These are phyloP conservation scores for Stichodactyla helianthus DNA, from an alignment of 64 coral and sea anemone species.

Conservation along the genomic window DNA sequence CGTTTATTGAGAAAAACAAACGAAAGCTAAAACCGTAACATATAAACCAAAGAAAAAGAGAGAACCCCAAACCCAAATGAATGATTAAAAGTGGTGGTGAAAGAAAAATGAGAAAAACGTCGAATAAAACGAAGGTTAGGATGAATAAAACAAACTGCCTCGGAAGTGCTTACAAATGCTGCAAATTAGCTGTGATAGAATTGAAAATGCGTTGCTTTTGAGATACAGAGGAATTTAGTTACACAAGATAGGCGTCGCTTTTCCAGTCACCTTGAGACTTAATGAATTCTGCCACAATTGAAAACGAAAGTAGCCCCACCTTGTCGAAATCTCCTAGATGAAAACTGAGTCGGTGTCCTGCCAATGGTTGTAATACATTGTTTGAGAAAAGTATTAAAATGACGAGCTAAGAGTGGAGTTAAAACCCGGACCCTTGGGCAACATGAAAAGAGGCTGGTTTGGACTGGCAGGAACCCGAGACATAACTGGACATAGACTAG, in stretches of 20 bases:
- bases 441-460: neutral
- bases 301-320: slow-evolving; percentile 41
- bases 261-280: slow-evolving; percentile 50
- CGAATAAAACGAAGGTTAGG: too few species aligned
- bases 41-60: too few species aligned
- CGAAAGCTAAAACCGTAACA: too few species aligned
- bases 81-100: too few species aligned
- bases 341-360: slow-evolving; percentile 6
- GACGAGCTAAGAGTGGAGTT: slow-evolving; percentile 24
- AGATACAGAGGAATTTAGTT: too few species aligned
- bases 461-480: slow-evolving; percentile 14
- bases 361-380: slow-evolving; percentile 24
- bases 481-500: slow-evolving; percentile 21
- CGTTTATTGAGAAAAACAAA: too few species aligned
- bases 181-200: too few species aligned
- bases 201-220: too few species aligned
- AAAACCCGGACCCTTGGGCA: neutral
- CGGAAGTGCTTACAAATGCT: neutral
- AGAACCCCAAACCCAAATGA: too few species aligned
- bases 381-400: slow-evolving; percentile 46
- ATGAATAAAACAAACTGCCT: too few species aligned
- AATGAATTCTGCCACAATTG: slow-evolving; percentile 30
- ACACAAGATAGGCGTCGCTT: neutral
- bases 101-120: too few species aligned
- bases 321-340: neutral